Evolutionary conservation across 2,888 invertebrate species (phyloP), one percentile per base, ranked within the genome.

Genomic region (Belgica antarctica): DNA sequence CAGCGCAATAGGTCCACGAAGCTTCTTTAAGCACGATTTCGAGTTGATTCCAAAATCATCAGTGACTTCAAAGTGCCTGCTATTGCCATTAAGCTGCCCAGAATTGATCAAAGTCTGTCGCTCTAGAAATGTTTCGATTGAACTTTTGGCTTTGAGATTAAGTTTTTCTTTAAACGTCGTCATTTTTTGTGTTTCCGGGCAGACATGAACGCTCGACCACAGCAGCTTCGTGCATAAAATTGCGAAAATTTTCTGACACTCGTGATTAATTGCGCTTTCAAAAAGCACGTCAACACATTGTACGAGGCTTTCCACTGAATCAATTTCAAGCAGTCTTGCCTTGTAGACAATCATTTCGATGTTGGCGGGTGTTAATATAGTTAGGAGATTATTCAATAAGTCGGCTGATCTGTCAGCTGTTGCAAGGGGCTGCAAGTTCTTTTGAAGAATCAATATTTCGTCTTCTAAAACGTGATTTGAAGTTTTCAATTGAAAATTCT

Each of bases 271-370:
- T n/a, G 52, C 52, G 4, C 7, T n/a, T 8, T 52, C 52, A 17
- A 19, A 52, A 22, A 52, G 7, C 3, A 52, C 52, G 22, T 52
- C 52, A 17, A 52, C 52, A 22, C 52, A 52, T n/a, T 52, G 7
- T 5, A 8, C 22, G 5, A 52, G 22, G 17, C 52, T 22, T 2
- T 52, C 52, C 8, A 12, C 52, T 3, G 52, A 22, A 17, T 52
- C n/a, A 2, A 52, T 52, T 5, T 52, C 2, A 19, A 52, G 22
- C 12, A 19, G 17, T 17, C n/a, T 52, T 2, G 52, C 52, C 12
- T 52, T 22, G 22, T 52, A 52, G 5, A 52, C 52, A 17, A 52
- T 22, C 52, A 52, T 52, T 52, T 17, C 17, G 12, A 52, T 52
- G 17, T 52, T 52, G 19, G 52, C 2, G 7, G 5, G 17, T 5